Evolutionary conservation across 2,797 vertebrate genomes (phyloP).

Genomic region (Leptoclinus maculatus): DNA sequence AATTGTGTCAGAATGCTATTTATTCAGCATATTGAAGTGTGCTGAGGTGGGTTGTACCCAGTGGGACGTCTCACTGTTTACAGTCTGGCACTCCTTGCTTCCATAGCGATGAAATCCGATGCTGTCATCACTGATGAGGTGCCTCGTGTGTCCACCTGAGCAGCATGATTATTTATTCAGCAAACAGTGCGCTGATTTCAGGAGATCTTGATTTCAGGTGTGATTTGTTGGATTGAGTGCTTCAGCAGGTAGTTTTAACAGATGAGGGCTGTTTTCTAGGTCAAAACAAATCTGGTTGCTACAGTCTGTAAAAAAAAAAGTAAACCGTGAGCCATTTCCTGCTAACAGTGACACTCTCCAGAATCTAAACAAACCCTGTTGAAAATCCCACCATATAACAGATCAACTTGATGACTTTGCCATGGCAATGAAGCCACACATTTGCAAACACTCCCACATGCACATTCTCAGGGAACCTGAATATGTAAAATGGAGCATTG

Average conservation of each 20-base stretch:
- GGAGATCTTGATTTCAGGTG: neutral
- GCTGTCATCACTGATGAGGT: conserved; percentile 27
- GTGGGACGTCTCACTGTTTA: conserved; percentile 61
- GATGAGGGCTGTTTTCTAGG: neutral
- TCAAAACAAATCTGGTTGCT: conserved; percentile 7
- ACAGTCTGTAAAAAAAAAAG: neutral
- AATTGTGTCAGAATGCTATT: neutral
- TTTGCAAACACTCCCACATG: conserved; percentile 33
- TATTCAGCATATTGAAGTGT: neutral
- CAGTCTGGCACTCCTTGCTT: conserved; percentile 51
- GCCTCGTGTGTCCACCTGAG: neutral
- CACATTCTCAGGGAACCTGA: conserved; percentile 32
- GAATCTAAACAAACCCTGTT: conserved; percentile 25
- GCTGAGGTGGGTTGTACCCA: conserved; percentile 28
- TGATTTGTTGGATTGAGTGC: neutral
- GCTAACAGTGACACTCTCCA: conserved; percentile 21
- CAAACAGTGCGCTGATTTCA: neutral
- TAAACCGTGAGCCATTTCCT: conserved; percentile 10
- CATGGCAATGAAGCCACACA: conserved; percentile 16
- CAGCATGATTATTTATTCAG: neutral
- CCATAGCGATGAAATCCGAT: conserved; percentile 66
- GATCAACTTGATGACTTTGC: conserved; percentile 12
- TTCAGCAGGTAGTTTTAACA: neutral
- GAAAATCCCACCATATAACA: neutral
- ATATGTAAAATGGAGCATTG: conserved; percentile 75